phyloP scores from a whole-genome alignment of 2,888 invertebrate genomes.

The Cephus spinipes region DNA sequence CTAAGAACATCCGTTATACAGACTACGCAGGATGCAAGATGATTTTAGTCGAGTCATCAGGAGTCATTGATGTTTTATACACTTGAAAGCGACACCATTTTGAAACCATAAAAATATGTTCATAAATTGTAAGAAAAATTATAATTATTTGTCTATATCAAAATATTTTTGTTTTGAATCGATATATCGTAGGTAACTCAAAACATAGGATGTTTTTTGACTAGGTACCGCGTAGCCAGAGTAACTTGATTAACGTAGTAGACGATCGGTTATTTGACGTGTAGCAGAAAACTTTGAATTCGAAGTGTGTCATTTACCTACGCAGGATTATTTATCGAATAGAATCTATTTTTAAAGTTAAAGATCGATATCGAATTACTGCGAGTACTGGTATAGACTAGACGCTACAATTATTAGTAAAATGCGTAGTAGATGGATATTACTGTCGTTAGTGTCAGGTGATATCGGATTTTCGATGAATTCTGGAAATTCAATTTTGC shows the following conservation, averaged over 20 bases:
- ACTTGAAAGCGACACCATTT: background rate
- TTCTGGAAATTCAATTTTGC: background rate
- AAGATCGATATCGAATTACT: background rate
- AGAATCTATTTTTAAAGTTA: background rate
- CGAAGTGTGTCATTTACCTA: background rate
- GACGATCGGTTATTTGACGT: background rate
- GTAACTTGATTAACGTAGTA: background rate
- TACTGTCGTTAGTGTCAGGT: background rate
- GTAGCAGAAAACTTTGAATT: background rate
- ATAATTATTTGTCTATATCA: background rate
- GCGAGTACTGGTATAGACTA: background rate
- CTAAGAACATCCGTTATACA: background rate
- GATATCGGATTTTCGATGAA: background rate
- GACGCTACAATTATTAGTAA: background rate
- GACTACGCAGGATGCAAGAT: background rate
- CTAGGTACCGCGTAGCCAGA: background rate
- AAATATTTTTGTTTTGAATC: background rate
- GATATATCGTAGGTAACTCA: background rate
- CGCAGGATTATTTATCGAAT: background rate
- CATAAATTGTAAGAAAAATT: background rate
- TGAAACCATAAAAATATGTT: background rate
- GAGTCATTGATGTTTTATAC: background rate
- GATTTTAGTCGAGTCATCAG: background rate
- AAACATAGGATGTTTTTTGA: background rate
- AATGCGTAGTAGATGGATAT: background rate